These are phyloP conservation scores for Phragmatobia fuliginosa DNA, from an alignment of 2,888 invertebrate species.

Conservation along the genomic window DNA sequence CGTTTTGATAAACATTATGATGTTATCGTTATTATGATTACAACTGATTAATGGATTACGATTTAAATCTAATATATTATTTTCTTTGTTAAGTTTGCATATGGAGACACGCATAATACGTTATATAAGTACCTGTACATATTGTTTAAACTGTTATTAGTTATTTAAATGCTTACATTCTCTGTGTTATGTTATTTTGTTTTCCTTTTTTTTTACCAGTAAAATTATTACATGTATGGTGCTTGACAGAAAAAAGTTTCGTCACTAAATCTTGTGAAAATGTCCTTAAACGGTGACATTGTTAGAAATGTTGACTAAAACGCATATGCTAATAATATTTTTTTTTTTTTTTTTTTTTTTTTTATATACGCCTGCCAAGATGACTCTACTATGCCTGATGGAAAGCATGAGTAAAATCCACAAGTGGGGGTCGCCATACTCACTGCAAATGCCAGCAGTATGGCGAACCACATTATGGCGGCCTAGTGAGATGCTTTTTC, in stretches of 20 bases:
- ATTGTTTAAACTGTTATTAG: not conserved
- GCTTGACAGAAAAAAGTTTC: not conserved
- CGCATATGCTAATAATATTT: not conserved
- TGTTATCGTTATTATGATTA: not conserved
- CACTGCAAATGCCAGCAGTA: no score
- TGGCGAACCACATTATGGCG: no score
- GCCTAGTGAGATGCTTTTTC: no score
- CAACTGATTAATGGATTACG: constrained; percentile 7
- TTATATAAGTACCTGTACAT: no score
- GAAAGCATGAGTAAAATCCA: no score
- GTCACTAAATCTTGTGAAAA: not conserved
- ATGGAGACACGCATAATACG: not conserved
- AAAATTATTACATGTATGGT: not conserved
- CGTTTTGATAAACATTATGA: not conserved
- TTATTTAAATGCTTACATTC: not conserved
- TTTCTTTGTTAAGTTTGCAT: not conserved
- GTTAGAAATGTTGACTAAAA: not conserved
- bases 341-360: no score
- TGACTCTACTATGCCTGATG: no score
- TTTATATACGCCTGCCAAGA: no score
- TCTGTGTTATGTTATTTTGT: not conserved
- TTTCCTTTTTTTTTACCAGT: no score
- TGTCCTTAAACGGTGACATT: not conserved
- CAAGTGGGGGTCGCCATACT: no score
- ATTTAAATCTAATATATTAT: not conserved